Percentiles rank a stretch among this genome's conserved stretches.
These are phyloP conservation scores for Macrotrachela quadricornifera DNA, from an alignment of 1,140 invertebrate species.

Conservation along the genomic window DNA sequence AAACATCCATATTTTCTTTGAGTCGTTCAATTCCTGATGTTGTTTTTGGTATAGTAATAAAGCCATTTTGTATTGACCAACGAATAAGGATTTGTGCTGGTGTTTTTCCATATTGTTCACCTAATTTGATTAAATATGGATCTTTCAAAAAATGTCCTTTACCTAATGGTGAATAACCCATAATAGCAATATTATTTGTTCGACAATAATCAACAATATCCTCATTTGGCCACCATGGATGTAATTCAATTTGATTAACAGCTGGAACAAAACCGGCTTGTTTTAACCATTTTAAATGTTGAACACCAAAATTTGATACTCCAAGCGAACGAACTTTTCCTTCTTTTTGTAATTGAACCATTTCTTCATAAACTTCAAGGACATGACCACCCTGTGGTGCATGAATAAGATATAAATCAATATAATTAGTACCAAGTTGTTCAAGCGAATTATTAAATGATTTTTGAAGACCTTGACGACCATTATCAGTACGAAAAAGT, in stretches of 20 bases:
- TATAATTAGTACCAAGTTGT: slow-evolving; percentile 11
- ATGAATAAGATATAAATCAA: slow-evolving; percentile 20
- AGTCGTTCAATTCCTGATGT: background rate
- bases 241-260: slow-evolving; percentile 22
- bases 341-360: background rate
- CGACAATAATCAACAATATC: slow-evolving; percentile 17
- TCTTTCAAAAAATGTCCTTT: slow-evolving; percentile 14
- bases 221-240: slow-evolving; percentile 15
- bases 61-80: slow-evolving; percentile 16
- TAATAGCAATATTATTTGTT: slow-evolving; percentile 15
- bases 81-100: slow-evolving; percentile 13
- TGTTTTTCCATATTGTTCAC: slow-evolving; percentile 14
- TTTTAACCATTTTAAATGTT: slow-evolving; percentile 16
- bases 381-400: slow-evolving; percentile 13
- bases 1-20: background rate
- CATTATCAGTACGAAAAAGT: background rate
- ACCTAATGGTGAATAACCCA: slow-evolving; percentile 19
- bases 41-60: slow-evolving; percentile 18
- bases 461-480: background rate
- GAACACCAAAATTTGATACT: slow-evolving; percentile 20
- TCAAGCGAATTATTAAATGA: background rate
- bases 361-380: slow-evolving; percentile 17
- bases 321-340: slow-evolving; percentile 15
- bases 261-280: slow-evolving; percentile 14
- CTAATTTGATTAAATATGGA: slow-evolving; percentile 11